Evolutionary conservation across 2,888 invertebrate genomes (phyloP), one percentile per base, ranked within the genome.

Genomic region (Scrobipalpa atriplicella): DNA sequence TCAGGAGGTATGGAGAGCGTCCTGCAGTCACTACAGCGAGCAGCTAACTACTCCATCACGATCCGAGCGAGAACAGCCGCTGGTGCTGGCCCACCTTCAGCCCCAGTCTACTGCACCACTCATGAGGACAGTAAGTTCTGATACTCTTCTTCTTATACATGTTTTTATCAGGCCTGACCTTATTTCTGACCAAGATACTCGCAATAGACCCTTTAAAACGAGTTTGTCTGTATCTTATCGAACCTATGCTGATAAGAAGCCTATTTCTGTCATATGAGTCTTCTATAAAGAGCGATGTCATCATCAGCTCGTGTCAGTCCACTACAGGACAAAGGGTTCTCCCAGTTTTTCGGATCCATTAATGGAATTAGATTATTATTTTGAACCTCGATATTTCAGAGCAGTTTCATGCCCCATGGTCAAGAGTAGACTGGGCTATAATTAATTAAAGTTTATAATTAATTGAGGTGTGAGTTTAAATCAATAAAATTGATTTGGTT

Each of bases 11-110:
- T 94, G 75, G 96, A 96, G 84, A 95, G 95, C 1, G 95, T 95
- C 78, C 86, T 97, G 71, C 95, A 95, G 78, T 94, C 95, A 0
- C 88, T 97, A 69, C 94, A 95, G 75, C 96, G 97, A 77, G 97
- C 95, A 72, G 96, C 97, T 38, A 98, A 97, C 92, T 98, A 98
- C 89, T 97, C 97, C 67, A 92, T 98, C 67, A 93, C 95, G 72
- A 95, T 97, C 8, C 89, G 97, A 75, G 97, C 97, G 2, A 95
- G 95, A 75, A 97, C 97, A 0, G 94, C 95, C 19, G 96, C 96
- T n/a, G 98, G 98, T 0, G 95, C 97, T 75, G 98, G 98, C 0
- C 94, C 96, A 21, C 90, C 96, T 65, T 95, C 96, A 72, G 85
- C 93, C 52, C 94, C 96, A 3, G 92, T 96, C 66, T 95, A 94